These are phyloP conservation scores for Lagopus leucura DNA, from an alignment of 2,113 vertebrate species.

Conservation along the genomic window DNA sequence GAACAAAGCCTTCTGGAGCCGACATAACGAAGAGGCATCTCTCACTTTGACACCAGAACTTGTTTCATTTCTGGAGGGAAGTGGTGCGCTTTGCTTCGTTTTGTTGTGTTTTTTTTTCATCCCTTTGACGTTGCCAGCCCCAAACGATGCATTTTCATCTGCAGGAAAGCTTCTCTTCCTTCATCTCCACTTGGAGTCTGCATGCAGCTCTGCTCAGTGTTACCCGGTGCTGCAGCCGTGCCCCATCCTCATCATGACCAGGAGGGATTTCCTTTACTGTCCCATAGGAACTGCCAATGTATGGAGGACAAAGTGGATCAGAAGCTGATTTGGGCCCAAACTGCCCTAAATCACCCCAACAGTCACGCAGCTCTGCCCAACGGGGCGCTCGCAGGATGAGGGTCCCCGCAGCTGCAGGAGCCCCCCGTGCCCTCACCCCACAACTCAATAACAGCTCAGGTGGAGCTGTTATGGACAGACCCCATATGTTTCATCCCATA, in stretches of 20 bases:
- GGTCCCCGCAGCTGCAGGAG: background rate
- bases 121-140: fast-evolving
- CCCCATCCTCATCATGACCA: background rate
- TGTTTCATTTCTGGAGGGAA: background rate
- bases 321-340: background rate
- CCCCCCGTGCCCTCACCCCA: background rate
- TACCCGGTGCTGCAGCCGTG: background rate
- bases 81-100: background rate
- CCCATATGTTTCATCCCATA: no score
- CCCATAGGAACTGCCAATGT: background rate
- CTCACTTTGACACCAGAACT: fast-evolving
- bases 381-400: background rate
- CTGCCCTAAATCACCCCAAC: background rate
- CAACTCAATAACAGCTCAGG: background rate
- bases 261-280: background rate
- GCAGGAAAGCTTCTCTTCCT: background rate
- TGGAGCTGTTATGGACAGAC: background rate
- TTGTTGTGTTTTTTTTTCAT: background rate
- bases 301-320: background rate
- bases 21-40: fast-evolving
- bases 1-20: background rate
- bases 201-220: background rate
- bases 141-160: fast-evolving
- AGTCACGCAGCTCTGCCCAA: background rate
- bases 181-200: fast-evolving